Conservation (phyloP, 2,888 invertebrate genomes). For the Pristionchus maxplancki region DNA sequence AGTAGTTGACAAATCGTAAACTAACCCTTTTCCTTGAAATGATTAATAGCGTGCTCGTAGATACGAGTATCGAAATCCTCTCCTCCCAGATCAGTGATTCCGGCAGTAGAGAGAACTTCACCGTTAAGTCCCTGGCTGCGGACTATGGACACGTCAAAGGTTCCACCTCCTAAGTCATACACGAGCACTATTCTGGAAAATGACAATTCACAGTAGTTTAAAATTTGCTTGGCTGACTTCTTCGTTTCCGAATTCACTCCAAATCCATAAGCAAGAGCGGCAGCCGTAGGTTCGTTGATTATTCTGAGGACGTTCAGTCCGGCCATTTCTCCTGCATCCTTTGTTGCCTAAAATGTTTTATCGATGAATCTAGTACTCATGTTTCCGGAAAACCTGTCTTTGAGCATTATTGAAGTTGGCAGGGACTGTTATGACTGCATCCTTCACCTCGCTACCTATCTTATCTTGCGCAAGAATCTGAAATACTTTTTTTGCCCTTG, state of each 20-base stretch:
- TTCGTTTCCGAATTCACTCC: background rate
- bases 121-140: too few species aligned
- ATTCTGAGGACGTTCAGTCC: background rate
- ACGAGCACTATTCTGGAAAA: background rate
- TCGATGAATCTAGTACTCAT: background rate
- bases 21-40: too few species aligned
- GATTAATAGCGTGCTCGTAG: background rate
- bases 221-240: background rate
- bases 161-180: background rate
- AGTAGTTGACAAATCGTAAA: too few species aligned
- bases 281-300: background rate
- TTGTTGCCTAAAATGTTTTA: background rate
- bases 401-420: constrained; percentile 12
- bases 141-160: background rate
- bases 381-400: background rate
- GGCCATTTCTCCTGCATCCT: background rate
- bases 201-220: too few species aligned
- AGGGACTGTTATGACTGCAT: constrained; percentile 24
- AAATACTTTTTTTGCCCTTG: too few species aligned
- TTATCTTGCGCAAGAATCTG: background rate
- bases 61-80: background rate
- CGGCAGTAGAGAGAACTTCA: background rate
- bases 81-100: background rate
- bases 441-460: background rate
- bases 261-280: background rate